Conservation (phyloP, 2,888 invertebrate genomes). For the Prionchulus punctatus region DNA sequence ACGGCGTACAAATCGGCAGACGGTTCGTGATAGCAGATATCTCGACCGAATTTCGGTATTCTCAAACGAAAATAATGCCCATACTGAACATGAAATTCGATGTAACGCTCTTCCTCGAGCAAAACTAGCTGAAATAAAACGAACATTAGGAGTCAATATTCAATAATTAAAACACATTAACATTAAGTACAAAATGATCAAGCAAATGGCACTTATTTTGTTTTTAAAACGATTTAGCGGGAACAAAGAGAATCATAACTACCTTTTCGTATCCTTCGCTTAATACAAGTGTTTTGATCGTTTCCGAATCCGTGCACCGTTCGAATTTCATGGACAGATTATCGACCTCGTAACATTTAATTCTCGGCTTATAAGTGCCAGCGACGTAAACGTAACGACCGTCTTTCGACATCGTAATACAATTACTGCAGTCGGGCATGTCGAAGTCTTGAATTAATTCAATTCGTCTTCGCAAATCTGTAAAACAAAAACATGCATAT, state of each 20-base stretch:
- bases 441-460: conserved; percentile 97
- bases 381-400: conserved; percentile 77
- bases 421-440: conserved; percentile 84
- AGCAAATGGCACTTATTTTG: no score
- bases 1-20: conserved; percentile 81
- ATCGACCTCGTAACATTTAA: conserved; percentile 87
- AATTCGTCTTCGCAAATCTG: conserved; percentile 68
- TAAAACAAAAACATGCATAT: neutral
- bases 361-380: conserved; percentile 76
- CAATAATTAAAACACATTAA: neutral
- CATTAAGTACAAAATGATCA: no score
- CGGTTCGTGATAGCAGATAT: conserved; percentile 71
- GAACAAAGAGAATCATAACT: no score
- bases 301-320: conserved; percentile 87
- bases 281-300: conserved; percentile 73
- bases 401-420: conserved; percentile 67
- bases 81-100: conserved; percentile 87
- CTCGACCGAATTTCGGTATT: conserved; percentile 86
- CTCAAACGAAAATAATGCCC: conserved; percentile 75
- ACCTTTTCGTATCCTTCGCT: conserved; percentile 94
- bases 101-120: conserved; percentile 69
- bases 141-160: no score
- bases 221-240: no score
- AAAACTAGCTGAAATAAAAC: conserved; percentile 55
- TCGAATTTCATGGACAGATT: conserved; percentile 94